Evolutionary conservation across 2,113 vertebrate species (phyloP), one percentile per base, ranked within the genome.

Genomic region (Indri indri): DNA sequence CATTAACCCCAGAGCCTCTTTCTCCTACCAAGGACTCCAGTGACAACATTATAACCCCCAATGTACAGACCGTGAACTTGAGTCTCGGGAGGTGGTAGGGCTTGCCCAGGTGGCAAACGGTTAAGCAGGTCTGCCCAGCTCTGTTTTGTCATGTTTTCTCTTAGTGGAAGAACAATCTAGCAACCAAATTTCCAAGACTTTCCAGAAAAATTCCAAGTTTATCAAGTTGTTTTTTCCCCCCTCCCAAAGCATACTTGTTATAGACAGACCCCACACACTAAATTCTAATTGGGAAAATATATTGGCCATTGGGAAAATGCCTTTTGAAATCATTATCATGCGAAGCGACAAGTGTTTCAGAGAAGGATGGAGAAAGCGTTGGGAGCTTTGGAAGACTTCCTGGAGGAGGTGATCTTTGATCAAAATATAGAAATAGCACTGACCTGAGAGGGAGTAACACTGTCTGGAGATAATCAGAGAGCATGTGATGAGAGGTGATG

Each of bases 41-140:
- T 0, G 37, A 37, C 3, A 16, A 4, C 1, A 3, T 17, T 25
- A 4, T 32, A 2, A 2, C 3, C n/a, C 37, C 17, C 66, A 8
- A 7, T 47, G 45, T 25, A 6, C 17, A 16, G 23, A 1, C 2
- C 42, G 68, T 6, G 34, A 30, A 18, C 22, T 18, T 6, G 30
- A 2, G 30, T 40, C 61, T n/a, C 4, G 1, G 8, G 47, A 71
- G 57, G 57, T 20, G 20, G 27, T 4, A 27, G 6, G 63, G 54
- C 80, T 59, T 37, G 47, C 68, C 37, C 7, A 1, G 88, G 8
- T 5, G 1, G 59, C 6, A 40, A 30, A 10, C 23, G 11, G 8
- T 1, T 3, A 1, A 52, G 91, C 32, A n/a, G 47, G 11, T 34
- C 61, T 52, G 40, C 52, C 80, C 9, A 9, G 9, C 42, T 65